Evolutionary conservation across 2,797 vertebrate species (phyloP), one percentile per base, ranked within the genome.

Genomic region (Gymnocypris eckloni): DNA sequence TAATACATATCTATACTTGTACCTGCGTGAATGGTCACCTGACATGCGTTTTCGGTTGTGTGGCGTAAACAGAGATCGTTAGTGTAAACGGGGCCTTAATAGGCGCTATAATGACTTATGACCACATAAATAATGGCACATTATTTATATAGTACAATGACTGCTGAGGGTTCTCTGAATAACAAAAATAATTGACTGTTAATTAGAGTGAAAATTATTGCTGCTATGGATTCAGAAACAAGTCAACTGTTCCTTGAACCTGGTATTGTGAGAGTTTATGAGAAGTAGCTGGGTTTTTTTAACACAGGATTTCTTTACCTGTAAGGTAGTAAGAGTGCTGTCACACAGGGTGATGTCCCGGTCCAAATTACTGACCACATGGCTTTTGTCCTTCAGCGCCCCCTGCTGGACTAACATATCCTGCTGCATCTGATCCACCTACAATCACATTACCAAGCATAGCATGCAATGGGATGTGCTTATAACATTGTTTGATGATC

Each of bases 381-480:
- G 93, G 70, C 92, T 90, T 59, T 96, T 93, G 37, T 96, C 92
- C 89, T 96, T 95, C 69, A 97, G 94, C 91, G 96, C 95, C 89
- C 93, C 95, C 90, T 97, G 95, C 91, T 96, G 96, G 82, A 92
- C 89, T 87, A 95, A 91, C 83, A 96, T 92, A 90, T 94, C 96
- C 89, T 96, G 93, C 92, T 95, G 93, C 54, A 98, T 92, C 82
- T 95, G 94, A 76, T 95, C 95, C 91, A 98, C 96, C 97, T 98
- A 93, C 75, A 48, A 89, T 82, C 45, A 39, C 3, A 33, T 33
- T 37, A 28, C 13, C 6, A 7, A 66, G 13, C 13, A 8, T 28
- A 28, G 7, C n/a, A 73, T 28, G 5, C 50, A 9, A 75, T 18
- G 8, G 4, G 25, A 33, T 33, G 0, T 13, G 7, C 39, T 43